Conservation (phyloP, 2,113 vertebrate species). For the Aix galericulata region DNA sequence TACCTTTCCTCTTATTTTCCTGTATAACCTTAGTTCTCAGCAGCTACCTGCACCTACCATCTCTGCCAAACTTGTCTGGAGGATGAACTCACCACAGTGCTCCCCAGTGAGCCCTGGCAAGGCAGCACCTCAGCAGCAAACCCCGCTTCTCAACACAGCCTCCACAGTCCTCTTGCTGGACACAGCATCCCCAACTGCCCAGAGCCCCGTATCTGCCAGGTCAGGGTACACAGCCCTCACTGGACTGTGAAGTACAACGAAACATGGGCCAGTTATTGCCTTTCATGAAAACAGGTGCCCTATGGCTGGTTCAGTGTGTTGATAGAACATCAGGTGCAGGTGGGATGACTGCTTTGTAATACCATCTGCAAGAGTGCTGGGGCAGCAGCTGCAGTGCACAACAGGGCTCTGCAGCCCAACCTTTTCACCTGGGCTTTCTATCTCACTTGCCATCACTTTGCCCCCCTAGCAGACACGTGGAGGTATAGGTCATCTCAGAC, state of each 20-base stretch:
- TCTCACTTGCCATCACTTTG: neutral
- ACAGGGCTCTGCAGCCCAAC: neutral
- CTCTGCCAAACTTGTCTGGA: neutral
- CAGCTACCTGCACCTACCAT: neutral
- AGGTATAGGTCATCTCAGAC: neutral
- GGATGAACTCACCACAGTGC: neutral
- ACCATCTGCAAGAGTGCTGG: neutral
- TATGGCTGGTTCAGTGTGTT: too few species aligned
- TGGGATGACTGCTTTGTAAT: neutral
- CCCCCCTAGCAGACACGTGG: neutral
- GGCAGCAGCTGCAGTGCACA: fast-evolving
- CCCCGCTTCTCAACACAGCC: neutral
- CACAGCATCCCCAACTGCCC: neutral
- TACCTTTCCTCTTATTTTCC: neutral
- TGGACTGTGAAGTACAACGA: neutral
- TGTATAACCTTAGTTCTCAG: neutral
- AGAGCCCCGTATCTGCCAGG: neutral
- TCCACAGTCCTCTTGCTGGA: neutral
- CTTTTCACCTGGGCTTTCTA: neutral
- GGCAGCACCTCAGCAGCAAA: neutral
- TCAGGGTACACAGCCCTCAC: neutral
- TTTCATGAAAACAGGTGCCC: neutral
- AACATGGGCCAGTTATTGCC: neutral
- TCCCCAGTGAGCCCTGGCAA: neutral
- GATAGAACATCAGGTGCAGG: neutral